phyloP scores from a whole-genome alignment of 2,888 invertebrate species.

The Rhagophthalmus giganteus region DNA sequence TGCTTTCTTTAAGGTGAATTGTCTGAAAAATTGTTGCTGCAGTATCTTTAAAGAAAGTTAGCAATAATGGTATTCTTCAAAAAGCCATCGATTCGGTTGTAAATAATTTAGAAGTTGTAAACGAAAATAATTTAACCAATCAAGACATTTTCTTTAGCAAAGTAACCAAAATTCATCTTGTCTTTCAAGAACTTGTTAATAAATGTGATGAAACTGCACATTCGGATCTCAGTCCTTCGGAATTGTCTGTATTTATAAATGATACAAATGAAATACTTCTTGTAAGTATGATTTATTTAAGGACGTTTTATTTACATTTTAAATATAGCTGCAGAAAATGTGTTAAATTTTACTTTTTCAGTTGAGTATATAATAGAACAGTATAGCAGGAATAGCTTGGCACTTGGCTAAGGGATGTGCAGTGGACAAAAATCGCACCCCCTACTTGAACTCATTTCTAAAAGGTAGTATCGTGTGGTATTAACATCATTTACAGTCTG shows the following conservation, averaged over 20 bases:
- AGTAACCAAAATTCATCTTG: constrained; percentile 67
- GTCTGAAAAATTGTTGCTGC: constrained; percentile 80
- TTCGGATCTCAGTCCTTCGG: constrained; percentile 61
- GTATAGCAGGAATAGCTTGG: no score
- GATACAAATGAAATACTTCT: constrained; percentile 64
- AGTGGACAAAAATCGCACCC: no score
- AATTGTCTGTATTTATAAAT: constrained; percentile 60
- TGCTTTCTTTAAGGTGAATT: constrained; percentile 61
- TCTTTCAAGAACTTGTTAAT: constrained; percentile 65
- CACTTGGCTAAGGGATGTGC: no score
- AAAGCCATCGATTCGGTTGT: constrained; percentile 63
- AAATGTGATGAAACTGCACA: constrained; percentile 64
- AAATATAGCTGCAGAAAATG: neutral
- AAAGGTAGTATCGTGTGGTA: no score
- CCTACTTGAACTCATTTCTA: no score
- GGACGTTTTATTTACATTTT: neutral
- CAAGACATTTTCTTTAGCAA: constrained; percentile 78
- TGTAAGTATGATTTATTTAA: constrained; percentile 45
- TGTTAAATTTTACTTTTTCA: neutral
- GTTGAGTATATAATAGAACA: neutral
- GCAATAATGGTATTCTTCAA: constrained; percentile 60
- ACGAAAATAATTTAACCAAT: constrained; percentile 61
- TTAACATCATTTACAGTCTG: no score
- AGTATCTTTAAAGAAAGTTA: constrained; percentile 68
- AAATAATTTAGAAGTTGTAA: constrained; percentile 52